These are phyloP conservation scores for Thymelicus acteon DNA, from an alignment of 2,888 invertebrate genomes.

Conservation along the genomic window DNA sequence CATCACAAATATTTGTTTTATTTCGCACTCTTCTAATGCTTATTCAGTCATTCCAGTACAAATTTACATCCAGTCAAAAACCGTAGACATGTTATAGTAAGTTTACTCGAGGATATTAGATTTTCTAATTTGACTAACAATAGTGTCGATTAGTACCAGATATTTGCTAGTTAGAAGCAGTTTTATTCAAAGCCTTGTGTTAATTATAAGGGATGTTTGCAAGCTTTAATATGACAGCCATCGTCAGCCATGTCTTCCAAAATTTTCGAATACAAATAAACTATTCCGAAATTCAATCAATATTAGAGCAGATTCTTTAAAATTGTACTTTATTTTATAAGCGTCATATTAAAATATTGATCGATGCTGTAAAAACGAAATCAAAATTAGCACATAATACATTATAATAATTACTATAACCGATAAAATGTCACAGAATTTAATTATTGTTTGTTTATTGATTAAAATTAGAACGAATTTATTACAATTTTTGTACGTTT, in stretches of 20 bases:
- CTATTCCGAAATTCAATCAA: neutral
- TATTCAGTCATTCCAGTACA: neutral
- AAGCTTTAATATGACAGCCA: conserved; percentile 27
- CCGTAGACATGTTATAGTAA: neutral
- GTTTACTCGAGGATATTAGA: conserved; percentile 28
- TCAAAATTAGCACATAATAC: neutral
- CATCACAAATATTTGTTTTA: too few relatives aligned
- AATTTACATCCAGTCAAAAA: conserved; percentile 25
- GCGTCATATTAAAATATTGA: conserved; percentile 27
- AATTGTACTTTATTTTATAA: neutral
- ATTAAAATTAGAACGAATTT: too few relatives aligned
- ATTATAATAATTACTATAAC: too few relatives aligned
- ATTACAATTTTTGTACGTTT: neutral
- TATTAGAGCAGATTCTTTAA: neutral
- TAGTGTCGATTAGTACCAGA: neutral
- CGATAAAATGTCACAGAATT: too few relatives aligned
- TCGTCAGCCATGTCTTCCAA: neutral
- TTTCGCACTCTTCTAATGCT: neutral
- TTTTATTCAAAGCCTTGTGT: conserved; percentile 21
- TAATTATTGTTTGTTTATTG: too few relatives aligned
- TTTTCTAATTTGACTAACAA: conserved; percentile 3
- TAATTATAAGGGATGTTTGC: neutral
- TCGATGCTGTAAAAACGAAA: conserved; percentile 17
- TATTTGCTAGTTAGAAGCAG: conserved; percentile 22
- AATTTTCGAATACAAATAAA: neutral